Evolutionary conservation across 2,113 vertebrate species (phyloP).

Genomic region (Peromyscus leucopus): DNA sequence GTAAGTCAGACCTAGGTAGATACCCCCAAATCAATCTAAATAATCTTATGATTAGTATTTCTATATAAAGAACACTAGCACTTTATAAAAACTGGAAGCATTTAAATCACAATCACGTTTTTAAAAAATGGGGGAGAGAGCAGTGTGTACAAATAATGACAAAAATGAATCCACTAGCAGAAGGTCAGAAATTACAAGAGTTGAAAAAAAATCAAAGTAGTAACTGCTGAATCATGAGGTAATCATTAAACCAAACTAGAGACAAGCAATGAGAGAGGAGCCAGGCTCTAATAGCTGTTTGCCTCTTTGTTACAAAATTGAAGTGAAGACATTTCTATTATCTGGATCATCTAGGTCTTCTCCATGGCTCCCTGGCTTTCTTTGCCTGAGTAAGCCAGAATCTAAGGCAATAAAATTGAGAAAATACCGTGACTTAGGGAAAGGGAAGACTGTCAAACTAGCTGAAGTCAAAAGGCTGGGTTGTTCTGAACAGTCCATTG

Average conservation of each 20-base stretch:
- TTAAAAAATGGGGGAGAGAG: not conserved
- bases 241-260: slow-evolving; percentile 74
- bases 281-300: slow-evolving; percentile 29
- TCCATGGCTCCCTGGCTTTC: slow-evolving; percentile 44
- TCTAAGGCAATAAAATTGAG: slow-evolving; percentile 41
- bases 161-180: slow-evolving; percentile 9
- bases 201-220: not conserved
- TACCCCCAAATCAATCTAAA: not conserved
- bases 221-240: slow-evolving; percentile 49
- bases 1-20: slow-evolving; percentile 49
- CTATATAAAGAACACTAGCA: not conserved
- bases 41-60: slow-evolving; percentile 16
- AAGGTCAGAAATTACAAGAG: slow-evolving; percentile 13
- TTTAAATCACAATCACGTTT: not conserved
- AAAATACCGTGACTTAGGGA: slow-evolving; percentile 10
- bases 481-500: not conserved
- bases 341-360: slow-evolving; percentile 58
- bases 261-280: slow-evolving; percentile 6
- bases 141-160: not conserved
- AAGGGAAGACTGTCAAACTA: slow-evolving; percentile 38
- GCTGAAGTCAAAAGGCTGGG: slow-evolving; percentile 13
- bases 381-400: slow-evolving; percentile 57
- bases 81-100: not conserved
- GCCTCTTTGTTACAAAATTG: slow-evolving; percentile 40
- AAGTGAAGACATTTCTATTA: slow-evolving; percentile 67